Evolutionary conservation across 2,888 invertebrate species (phyloP).

Genomic region (Acrobasis consociella): DNA sequence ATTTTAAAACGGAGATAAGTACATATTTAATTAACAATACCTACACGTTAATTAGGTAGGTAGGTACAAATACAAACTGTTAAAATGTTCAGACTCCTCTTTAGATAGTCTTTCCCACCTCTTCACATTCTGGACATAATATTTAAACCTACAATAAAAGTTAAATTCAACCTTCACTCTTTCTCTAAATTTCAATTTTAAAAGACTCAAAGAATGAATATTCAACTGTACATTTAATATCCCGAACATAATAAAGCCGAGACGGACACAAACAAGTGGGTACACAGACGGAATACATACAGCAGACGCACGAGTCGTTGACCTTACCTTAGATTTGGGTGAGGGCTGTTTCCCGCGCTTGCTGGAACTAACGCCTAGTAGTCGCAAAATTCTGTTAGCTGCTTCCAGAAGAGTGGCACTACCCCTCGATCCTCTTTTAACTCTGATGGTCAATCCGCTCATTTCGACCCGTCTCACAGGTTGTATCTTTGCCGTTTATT

Average conservation of each 20-base stretch:
- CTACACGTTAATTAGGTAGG: no score
- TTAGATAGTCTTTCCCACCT: slow-evolving; percentile 30
- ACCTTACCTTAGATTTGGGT: slow-evolving; percentile 80
- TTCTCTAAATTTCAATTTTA: no score
- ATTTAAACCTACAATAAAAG: not conserved
- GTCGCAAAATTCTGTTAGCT: slow-evolving; percentile 80
- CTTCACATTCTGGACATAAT: slow-evolving; percentile 34
- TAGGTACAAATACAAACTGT: not conserved
- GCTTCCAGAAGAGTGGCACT: slow-evolving; percentile 81
- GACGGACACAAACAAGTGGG: slow-evolving; percentile 44
- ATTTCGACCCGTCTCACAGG: slow-evolving; percentile 75
- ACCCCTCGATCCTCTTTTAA: slow-evolving; percentile 81
- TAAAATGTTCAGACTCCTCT: slow-evolving; percentile 17
- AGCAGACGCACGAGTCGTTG: slow-evolving; percentile 62
- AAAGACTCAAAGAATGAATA: no score
- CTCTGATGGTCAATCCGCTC: slow-evolving; percentile 81
- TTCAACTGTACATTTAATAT: not conserved
- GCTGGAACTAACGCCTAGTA: slow-evolving; percentile 78
- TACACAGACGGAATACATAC: slow-evolving; percentile 43
- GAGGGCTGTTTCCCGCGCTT: slow-evolving; percentile 83
- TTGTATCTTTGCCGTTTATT: slow-evolving; percentile 64
- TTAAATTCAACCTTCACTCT: no score
- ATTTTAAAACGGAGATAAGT: no score
- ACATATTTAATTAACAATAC: no score
- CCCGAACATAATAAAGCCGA: slow-evolving; percentile 24